A percentile compares a stretch with the other conserved stretches of the same genome.
phyloP scores from a whole-genome alignment of 2,888 invertebrate genomes.

The Euplexia lucipara region DNA sequence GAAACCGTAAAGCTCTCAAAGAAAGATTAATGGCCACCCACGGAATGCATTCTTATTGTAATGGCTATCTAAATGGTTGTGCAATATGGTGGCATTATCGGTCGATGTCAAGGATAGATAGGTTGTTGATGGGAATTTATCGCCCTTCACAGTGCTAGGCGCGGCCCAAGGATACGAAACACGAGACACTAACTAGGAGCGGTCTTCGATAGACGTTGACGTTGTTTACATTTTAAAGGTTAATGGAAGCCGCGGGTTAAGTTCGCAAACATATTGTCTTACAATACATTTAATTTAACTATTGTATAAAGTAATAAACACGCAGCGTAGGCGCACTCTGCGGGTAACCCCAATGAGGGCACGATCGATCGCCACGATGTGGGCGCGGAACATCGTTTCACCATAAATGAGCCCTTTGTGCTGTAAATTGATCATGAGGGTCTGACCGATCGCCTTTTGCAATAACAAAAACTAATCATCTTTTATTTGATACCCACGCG shows the following conservation, averaged over 20 bases:
- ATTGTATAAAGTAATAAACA: constrained; percentile 47
- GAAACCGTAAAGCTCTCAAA: constrained; percentile 69
- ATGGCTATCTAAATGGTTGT: constrained; percentile 86
- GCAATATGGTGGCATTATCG: constrained; percentile 85
- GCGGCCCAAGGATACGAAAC: constrained; percentile 84
- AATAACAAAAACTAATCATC: constrained; percentile 78
- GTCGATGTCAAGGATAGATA: constrained; percentile 86
- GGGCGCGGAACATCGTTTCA: constrained; percentile 80
- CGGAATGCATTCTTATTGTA: constrained; percentile 87
- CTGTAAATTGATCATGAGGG: constrained; percentile 86
- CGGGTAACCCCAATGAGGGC: constrained; percentile 83
- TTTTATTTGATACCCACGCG: constrained; percentile 61
- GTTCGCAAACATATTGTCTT: constrained; percentile 70
- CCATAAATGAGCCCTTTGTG: constrained; percentile 88
- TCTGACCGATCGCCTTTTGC: constrained; percentile 85
- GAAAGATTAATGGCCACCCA: constrained; percentile 81
- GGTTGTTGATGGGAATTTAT: constrained; percentile 86
- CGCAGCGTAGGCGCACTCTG: constrained; percentile 79
- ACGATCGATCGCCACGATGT: constrained; percentile 85
- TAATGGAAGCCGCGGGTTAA: constrained; percentile 82
- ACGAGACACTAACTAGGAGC: constrained; percentile 81
- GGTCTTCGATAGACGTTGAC: constrained; percentile 75
- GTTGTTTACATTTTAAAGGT: constrained; percentile 79
- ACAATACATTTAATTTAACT: constrained; percentile 57
- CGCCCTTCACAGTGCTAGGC: constrained; percentile 76